Evolutionary conservation across 2,113 vertebrate species (phyloP).

Genomic region (Suncus etruscus): DNA sequence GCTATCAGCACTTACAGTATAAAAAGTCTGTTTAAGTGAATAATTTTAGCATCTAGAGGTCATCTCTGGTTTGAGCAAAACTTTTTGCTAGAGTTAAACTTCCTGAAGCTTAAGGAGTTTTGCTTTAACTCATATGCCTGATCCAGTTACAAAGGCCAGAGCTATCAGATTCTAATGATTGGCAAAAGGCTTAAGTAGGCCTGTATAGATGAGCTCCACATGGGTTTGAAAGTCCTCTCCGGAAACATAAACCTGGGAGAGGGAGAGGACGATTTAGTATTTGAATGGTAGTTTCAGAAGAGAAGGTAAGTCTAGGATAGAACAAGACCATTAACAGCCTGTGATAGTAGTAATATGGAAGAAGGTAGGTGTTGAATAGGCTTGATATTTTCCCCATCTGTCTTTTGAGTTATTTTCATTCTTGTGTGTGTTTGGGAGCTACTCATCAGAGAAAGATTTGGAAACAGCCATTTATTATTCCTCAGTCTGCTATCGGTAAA

Average conservation of each 20-base stretch:
- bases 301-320: not conserved
- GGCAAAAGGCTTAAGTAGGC: not conserved
- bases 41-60: not conserved
- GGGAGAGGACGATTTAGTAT: not conserved
- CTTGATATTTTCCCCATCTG: not conserved
- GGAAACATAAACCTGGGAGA: not conserved
- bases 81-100: not conserved
- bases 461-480: slow-evolving; percentile 39
- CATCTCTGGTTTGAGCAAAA: not conserved
- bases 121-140: not conserved
- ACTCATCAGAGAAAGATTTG: not conserved
- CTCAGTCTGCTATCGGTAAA: slow-evolving; percentile 11
- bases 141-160: not conserved
- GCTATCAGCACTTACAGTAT: not conserved
- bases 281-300: not conserved
- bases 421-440: not conserved
- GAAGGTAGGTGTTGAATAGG: not conserved
- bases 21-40: not conserved
- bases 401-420: not conserved
- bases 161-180: not conserved
- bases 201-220: not conserved
- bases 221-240: not conserved
- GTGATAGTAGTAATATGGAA: not conserved
- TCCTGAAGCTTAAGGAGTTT: not conserved
- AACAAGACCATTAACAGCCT: not conserved